Conservation (phyloP, 1,140 invertebrate species). For the Aphidius ervi region DNA sequence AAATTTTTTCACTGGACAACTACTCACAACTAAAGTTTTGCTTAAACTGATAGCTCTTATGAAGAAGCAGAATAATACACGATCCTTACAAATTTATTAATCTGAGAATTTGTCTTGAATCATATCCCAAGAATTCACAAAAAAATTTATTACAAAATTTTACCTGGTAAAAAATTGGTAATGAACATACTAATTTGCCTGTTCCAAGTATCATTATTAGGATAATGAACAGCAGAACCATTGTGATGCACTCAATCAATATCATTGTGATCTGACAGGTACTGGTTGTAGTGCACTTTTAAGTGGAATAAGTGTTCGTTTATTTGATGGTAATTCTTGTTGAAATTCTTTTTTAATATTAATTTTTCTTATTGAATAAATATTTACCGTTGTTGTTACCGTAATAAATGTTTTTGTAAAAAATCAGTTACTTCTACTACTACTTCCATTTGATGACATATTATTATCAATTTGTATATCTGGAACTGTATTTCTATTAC, state of each 20-base stretch:
- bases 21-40: too few species aligned
- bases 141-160: background rate
- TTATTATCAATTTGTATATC: slow-evolving; percentile 41
- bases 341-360: slow-evolving; percentile 33
- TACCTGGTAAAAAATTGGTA: slow-evolving; percentile 42
- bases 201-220: slow-evolving; percentile 41
- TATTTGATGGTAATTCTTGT: slow-evolving; percentile 35
- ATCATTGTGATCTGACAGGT: slow-evolving; percentile 46
- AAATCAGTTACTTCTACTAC: slow-evolving; percentile 34
- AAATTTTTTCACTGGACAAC: too few species aligned
- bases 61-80: too few species aligned
- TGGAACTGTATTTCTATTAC: slow-evolving; percentile 34
- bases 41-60: too few species aligned
- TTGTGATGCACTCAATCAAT: slow-evolving; percentile 46
- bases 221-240: slow-evolving; percentile 43
- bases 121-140: too few species aligned
- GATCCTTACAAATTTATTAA: too few species aligned
- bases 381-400: slow-evolving; percentile 31
- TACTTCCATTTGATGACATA: slow-evolving; percentile 44
- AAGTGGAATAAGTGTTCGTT: slow-evolving; percentile 57
- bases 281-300: slow-evolving; percentile 55
- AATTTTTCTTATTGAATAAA: slow-evolving; percentile 38
- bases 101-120: too few species aligned
- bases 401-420: slow-evolving; percentile 36
- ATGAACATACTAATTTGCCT: slow-evolving; percentile 39